Conservation (phyloP, 1,140 invertebrate genomes). For the Dinoponera quadriceps region DNA sequence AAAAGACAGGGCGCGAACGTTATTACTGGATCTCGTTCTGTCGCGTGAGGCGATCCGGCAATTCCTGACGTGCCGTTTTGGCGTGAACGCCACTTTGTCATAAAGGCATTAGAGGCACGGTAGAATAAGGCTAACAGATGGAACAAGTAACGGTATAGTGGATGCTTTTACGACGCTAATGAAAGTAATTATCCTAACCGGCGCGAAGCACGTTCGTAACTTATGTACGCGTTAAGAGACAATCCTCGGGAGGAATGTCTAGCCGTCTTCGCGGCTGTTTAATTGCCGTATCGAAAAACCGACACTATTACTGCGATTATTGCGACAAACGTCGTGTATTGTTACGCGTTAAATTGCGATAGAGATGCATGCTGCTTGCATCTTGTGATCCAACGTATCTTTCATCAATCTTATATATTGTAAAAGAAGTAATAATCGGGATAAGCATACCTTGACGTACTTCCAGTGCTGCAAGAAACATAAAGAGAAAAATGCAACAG, state of each 20-base stretch:
- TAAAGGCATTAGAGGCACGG: slow-evolving; percentile 11
- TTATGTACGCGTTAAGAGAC: slow-evolving; percentile 2
- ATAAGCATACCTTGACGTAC: slow-evolving; percentile 91
- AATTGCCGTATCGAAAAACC: not conserved
- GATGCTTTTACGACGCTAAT: slow-evolving; percentile 35
- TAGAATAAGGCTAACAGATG: slow-evolving; percentile 21
- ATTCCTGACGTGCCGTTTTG: slow-evolving; percentile 48
- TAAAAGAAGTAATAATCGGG: slow-evolving; percentile 1
- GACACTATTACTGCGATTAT: not conserved
- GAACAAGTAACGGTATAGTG: slow-evolving; percentile 39
- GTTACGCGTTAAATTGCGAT: too few species aligned
- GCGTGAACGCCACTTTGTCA: slow-evolving; percentile 39
- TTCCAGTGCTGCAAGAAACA: slow-evolving; percentile 90
- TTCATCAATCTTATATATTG: not conserved
- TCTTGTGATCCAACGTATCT: not conserved
- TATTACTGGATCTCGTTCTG: slow-evolving; percentile 2
- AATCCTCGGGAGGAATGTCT: not conserved
- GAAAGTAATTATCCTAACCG: slow-evolving; percentile 40
- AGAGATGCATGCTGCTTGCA: not conserved
- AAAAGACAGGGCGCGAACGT: slow-evolving; percentile 41
- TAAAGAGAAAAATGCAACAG: slow-evolving; percentile 37
- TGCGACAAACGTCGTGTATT: too few species aligned
- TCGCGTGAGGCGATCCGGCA: slow-evolving; percentile 39
- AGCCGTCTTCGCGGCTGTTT: not conserved
- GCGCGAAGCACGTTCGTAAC: slow-evolving; percentile 31